Evolutionary conservation across 2,797 vertebrate genomes (phyloP).

Genomic region (Philypnodon macrostomus): DNA sequence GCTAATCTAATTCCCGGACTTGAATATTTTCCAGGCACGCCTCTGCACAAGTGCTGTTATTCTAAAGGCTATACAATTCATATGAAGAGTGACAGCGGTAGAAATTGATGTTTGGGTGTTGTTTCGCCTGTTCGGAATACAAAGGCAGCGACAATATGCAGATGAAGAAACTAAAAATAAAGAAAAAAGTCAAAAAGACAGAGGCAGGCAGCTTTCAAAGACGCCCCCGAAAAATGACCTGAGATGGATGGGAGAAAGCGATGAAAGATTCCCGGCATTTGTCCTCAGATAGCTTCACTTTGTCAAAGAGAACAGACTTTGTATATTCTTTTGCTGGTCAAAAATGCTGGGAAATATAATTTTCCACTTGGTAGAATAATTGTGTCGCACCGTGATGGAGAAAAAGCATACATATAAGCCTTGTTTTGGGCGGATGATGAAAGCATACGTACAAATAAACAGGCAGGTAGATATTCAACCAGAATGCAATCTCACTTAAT

Average conservation of each 20-base stretch:
- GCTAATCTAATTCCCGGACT: conserved; percentile 35
- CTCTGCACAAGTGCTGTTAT: conserved; percentile 16
- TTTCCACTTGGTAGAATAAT: too few species aligned
- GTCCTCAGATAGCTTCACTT: conserved; percentile 9
- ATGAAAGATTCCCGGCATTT: conserved; percentile 24
- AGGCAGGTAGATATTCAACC: too few species aligned
- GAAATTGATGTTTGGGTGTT: conserved; percentile 11
- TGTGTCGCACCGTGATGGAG: too few species aligned
- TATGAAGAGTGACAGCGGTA: conserved; percentile 39
- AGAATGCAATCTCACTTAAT: too few species aligned
- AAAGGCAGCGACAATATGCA: conserved; percentile 12
- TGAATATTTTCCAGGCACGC: conserved; percentile 34
- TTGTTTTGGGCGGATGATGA: too few species aligned
- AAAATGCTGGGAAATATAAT: too few species aligned
- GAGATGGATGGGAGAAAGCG: not conserved
- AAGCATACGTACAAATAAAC: too few species aligned
- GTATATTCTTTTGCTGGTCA: too few species aligned
- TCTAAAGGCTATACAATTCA: conserved; percentile 18
- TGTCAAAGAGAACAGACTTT: not conserved
- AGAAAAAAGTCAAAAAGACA: not conserved
- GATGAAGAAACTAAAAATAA: conserved; percentile 12
- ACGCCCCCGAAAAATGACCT: conserved; percentile 20
- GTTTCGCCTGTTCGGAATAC: conserved; percentile 1
- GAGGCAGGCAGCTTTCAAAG: conserved; percentile 1
- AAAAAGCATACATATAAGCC: too few species aligned